A percentile compares a stretch with the other conserved stretches of the same genome.
Evolutionary conservation across 2,888 invertebrate genomes (phyloP).

Genomic region (Diaperis boleti): DNA sequence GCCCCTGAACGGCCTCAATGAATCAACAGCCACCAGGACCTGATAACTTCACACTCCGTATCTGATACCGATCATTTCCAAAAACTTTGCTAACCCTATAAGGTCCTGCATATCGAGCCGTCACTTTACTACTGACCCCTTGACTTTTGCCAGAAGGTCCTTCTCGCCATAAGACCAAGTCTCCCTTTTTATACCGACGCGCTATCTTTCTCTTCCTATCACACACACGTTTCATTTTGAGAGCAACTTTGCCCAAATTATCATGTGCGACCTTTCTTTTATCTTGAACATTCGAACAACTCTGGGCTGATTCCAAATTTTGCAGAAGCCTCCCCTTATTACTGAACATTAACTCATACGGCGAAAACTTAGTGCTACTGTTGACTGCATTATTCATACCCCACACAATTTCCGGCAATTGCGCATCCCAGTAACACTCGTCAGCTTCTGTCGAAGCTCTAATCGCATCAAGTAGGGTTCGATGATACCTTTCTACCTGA

Average conservation of each 20-base stretch:
- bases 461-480: constrained; percentile 53
- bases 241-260: neutral
- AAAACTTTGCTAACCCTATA: constrained; percentile 9
- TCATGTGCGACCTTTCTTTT: neutral
- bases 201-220: constrained; percentile 15
- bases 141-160: neutral
- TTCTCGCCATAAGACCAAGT: constrained; percentile 16
- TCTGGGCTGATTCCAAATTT: neutral
- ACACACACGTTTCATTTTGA: neutral
- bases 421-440: constrained; percentile 53
- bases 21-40: constrained; percentile 18
- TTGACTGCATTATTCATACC: constrained; percentile 53
- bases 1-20: neutral
- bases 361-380: constrained; percentile 49
- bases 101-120: constrained; percentile 3
- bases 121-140: neutral
- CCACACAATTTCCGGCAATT: constrained; percentile 51
- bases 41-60: neutral
- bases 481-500: constrained; percentile 53
- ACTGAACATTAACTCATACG: constrained; percentile 50
- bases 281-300: neutral
- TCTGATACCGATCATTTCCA: constrained; percentile 20
- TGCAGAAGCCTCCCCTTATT: constrained; percentile 6
- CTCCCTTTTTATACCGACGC: constrained; percentile 7
- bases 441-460: constrained; percentile 46